phyloP scores from a whole-genome alignment of 2,113 vertebrate species.

The Plecturocebus donacophilus region DNA sequence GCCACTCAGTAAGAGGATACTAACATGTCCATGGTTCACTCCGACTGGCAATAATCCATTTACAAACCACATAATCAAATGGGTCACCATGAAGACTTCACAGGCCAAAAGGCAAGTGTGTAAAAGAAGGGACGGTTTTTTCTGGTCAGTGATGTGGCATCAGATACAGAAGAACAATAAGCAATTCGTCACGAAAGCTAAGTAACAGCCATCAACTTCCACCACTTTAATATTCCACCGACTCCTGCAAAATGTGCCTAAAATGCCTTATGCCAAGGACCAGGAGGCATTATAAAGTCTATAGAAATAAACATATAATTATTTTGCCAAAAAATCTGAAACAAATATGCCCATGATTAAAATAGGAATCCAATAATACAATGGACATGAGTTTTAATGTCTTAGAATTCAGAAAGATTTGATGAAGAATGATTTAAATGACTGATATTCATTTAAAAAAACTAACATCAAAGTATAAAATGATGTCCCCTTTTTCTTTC shows the following conservation, averaged over 20 bases:
- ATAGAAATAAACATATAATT: background rate
- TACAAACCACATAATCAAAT: background rate
- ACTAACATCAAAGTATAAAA: background rate
- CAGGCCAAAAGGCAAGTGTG: background rate
- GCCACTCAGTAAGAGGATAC: background rate
- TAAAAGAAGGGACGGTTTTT: background rate
- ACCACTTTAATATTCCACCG: background rate
- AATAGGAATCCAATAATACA: slow-evolving; percentile 34
- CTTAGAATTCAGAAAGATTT: background rate
- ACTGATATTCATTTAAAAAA: slow-evolving; percentile 33
- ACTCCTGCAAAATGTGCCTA: background rate
- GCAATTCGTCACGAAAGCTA: background rate
- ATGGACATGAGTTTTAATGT: slow-evolving; percentile 7
- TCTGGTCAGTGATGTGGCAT: background rate
- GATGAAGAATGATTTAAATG: background rate
- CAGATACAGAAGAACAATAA: background rate
- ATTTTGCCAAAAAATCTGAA: slow-evolving; percentile 4
- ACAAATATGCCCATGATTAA: background rate
- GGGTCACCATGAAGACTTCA: background rate
- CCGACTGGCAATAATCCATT: background rate
- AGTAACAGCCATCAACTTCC: background rate
- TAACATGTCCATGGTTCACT: background rate
- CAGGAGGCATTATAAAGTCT: background rate
- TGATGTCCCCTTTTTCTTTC: background rate
- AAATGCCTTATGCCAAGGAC: background rate